Conservation (phyloP, 2,113 vertebrate species). For the Dasyurus viverrinus region DNA sequence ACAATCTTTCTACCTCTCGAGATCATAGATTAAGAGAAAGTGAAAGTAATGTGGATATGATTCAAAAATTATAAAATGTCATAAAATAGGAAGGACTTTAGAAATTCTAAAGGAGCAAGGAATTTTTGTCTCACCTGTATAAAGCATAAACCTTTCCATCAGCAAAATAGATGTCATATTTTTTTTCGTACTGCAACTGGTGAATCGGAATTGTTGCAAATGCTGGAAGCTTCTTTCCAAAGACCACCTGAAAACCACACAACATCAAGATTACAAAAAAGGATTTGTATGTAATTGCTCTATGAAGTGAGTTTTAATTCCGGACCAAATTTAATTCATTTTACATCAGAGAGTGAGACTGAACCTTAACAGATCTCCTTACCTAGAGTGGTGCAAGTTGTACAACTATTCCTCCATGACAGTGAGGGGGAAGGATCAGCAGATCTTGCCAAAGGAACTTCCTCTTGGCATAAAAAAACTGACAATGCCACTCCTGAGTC, state of each 20-base stretch:
- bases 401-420: neutral
- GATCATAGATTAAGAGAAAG: neutral
- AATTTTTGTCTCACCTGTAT: slow-evolving; percentile 87
- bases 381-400: neutral
- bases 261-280: neutral
- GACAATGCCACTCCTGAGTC: neutral
- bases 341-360: neutral
- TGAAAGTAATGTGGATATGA: neutral
- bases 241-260: slow-evolving; percentile 89
- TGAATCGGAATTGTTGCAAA: slow-evolving; percentile 89
- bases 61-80: neutral
- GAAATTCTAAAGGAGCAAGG: neutral
- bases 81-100: neutral
- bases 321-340: neutral
- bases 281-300: neutral
- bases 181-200: slow-evolving; percentile 93
- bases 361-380: neutral
- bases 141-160: slow-evolving; percentile 90
- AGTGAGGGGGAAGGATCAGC: neutral
- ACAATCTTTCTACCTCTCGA: neutral
- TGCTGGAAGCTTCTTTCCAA: slow-evolving; percentile 88
- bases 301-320: neutral
- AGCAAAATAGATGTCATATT: slow-evolving; percentile 92
- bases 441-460: neutral
- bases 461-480: neutral